Evolutionary conservation across 2,113 vertebrate species (phyloP).

Genomic region (Atlantisia rogersi): DNA sequence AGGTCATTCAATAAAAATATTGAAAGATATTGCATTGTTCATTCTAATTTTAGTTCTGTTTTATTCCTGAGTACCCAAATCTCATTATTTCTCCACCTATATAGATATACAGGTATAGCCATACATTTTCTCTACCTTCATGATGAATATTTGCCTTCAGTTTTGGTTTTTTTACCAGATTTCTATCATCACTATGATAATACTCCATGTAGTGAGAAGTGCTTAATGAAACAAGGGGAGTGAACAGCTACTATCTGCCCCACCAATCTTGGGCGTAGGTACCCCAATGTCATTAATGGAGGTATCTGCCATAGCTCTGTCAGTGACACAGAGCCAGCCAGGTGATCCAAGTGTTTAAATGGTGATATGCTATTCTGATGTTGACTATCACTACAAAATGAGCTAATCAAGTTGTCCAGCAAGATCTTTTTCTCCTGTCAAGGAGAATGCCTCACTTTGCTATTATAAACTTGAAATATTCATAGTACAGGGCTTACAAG

Average conservation of each 20-base stretch:
- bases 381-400: not conserved
- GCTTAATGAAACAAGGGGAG: not conserved
- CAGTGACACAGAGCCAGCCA: not conserved
- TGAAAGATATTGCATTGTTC: not conserved
- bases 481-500: not conserved
- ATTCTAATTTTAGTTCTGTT: not conserved
- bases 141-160: not conserved
- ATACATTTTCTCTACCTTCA: not conserved
- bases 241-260: not conserved
- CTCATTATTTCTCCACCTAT: not conserved
- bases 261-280: not conserved
- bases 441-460: not conserved
- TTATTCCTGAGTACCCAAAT: not conserved
- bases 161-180: not conserved
- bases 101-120: fast-evolving
- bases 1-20: not conserved
- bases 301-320: not conserved
- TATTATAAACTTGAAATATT: not conserved
- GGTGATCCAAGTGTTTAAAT: not conserved
- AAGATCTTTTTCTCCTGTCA: constrained; percentile 22
- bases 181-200: not conserved
- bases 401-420: not conserved
- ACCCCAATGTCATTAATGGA: fast-evolving
- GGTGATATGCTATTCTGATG: not conserved
- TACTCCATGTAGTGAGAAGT: not conserved